phyloP scores from a whole-genome alignment of 2,888 invertebrate genomes.

The Ethmia dodecea region DNA sequence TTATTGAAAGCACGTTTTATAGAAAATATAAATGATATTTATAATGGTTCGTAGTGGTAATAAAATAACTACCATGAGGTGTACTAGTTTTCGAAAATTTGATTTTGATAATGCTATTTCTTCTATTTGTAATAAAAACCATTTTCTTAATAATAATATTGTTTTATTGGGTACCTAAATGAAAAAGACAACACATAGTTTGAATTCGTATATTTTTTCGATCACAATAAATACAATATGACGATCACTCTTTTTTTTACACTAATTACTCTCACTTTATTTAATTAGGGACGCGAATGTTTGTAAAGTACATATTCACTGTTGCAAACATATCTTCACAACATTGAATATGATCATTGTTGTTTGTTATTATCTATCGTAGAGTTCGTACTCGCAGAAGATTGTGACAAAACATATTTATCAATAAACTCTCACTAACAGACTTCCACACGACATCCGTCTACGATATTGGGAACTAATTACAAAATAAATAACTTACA shows the following conservation, averaged over 20 bases:
- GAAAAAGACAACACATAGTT: conserved; percentile 5
- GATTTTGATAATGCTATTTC: too few species aligned
- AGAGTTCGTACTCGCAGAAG: too few species aligned
- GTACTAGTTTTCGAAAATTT: too few species aligned
- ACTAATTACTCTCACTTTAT: conserved; percentile 18
- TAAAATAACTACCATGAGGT: too few species aligned
- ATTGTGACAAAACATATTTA: conserved; percentile 3
- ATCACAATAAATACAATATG: conserved; percentile 57
- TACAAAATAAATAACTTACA: conserved; percentile 68
- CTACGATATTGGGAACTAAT: conserved; percentile 14
- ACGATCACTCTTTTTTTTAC: conserved; percentile 20
- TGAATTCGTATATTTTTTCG: conserved; percentile 36
- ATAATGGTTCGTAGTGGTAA: too few species aligned
- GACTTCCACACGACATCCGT: conserved; percentile 8
- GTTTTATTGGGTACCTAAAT: too few species aligned
- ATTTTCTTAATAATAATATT: not conserved
- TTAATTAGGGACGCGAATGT: conserved; percentile 17
- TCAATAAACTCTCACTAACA: conserved; percentile 12
- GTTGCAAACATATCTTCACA: conserved; percentile 65
- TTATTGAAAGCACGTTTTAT: too few species aligned
- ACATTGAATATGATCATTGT: conserved; percentile 49
- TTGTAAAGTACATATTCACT: conserved; percentile 42
- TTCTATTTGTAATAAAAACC: too few species aligned
- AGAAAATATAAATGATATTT: too few species aligned
- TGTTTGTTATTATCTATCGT: not conserved